Percentiles rank a stretch among this genome's conserved stretches.
These are phyloP conservation scores for Tromatobia lineatoria DNA, from an alignment of 2,888 invertebrate genomes.

Conservation along the genomic window DNA sequence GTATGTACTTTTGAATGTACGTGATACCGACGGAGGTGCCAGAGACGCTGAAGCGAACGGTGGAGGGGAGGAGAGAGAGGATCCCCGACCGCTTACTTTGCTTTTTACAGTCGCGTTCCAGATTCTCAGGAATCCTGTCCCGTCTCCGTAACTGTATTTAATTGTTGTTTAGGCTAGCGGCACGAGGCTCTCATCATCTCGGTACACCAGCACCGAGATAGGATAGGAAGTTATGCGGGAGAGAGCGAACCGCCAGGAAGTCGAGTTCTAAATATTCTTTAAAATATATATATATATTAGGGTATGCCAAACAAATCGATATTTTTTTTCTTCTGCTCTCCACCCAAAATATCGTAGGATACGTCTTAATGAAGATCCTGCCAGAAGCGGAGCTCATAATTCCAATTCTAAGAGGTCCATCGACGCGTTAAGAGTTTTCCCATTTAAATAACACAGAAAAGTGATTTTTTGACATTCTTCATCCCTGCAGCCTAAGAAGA, in stretches of 20 bases:
- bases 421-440: too few relatives aligned
- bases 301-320: too few relatives aligned
- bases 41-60: conserved; percentile 59
- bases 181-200: conserved; percentile 54
- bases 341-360: too few relatives aligned
- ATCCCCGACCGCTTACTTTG: conserved; percentile 77
- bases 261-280: background rate
- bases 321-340: too few relatives aligned
- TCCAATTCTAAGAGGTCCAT: too few relatives aligned
- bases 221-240: conserved; percentile 36
- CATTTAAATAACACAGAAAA: too few relatives aligned
- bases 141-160: conserved; percentile 80
- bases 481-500: too few relatives aligned
- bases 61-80: conserved; percentile 66
- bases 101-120: conserved; percentile 81
- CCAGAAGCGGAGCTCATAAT: too few relatives aligned
- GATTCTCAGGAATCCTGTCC: conserved; percentile 80
- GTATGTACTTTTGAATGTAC: conserved; percentile 26
- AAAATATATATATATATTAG: too few relatives aligned
- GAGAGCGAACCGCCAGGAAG: conserved; percentile 19
- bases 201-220: conserved; percentile 19
- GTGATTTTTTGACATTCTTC: too few relatives aligned
- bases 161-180: conserved; percentile 78
- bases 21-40: conserved; percentile 44
- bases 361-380: too few relatives aligned